Percentiles rank a stretch among this genome's conserved stretches.
phyloP scores from a whole-genome alignment of 2,797 vertebrate genomes.

The Phrynocephalus vlangalii region DNA sequence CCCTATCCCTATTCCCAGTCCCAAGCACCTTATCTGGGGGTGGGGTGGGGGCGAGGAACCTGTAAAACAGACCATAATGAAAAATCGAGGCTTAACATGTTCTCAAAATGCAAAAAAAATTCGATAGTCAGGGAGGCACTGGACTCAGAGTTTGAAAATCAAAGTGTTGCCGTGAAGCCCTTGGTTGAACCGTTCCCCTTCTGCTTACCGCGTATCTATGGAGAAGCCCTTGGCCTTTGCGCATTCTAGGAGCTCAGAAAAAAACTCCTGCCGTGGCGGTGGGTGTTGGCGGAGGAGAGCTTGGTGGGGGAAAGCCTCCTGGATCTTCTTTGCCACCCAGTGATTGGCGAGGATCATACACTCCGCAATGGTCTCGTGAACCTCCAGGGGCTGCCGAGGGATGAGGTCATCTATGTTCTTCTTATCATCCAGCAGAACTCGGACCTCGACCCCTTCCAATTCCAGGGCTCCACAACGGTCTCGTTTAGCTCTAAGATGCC shows the following conservation, averaged over 20 bases:
- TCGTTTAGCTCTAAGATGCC: conserved; percentile 83
- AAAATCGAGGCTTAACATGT: not conserved
- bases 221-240: conserved; percentile 86
- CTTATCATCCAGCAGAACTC: conserved; percentile 88
- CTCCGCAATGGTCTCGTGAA: conserved; percentile 94
- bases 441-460: conserved; percentile 92
- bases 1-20: too few species aligned
- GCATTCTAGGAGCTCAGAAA: conserved; percentile 85
- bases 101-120: not conserved
- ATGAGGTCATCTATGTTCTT: conserved; percentile 91
- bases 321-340: conserved; percentile 95
- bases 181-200: not conserved
- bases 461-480: conserved; percentile 90
- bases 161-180: not conserved
- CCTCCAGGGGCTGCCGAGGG: conserved; percentile 91
- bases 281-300: conserved; percentile 91
- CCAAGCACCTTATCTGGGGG: not conserved
- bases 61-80: too few species aligned
- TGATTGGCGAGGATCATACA: conserved; percentile 99
- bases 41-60: too few species aligned
- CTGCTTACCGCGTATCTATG: conserved; percentile 87
- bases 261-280: conserved; percentile 89
- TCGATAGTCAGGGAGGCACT: too few species aligned
- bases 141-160: not conserved
- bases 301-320: conserved; percentile 88